A percentile compares a stretch with the other conserved stretches of the same genome.
phyloP scores from a whole-genome alignment of 2,888 invertebrate genomes.

The Drosophila phalerata region DNA sequence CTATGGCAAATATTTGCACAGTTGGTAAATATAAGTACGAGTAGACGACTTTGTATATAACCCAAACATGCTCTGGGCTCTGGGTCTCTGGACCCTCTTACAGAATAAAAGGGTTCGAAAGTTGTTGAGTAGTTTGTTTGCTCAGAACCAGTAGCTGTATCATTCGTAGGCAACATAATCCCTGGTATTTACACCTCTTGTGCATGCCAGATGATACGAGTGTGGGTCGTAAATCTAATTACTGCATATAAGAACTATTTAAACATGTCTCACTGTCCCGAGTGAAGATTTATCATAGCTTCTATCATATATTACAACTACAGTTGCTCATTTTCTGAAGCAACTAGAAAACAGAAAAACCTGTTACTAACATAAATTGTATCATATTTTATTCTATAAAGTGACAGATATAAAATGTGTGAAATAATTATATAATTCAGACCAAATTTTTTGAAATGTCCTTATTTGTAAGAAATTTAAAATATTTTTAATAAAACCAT shows the following conservation, averaged over 20 bases:
- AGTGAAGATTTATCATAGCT: neutral
- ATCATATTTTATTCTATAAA: neutral
- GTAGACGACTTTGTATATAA: slow-evolving; percentile 2
- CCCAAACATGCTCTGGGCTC: slow-evolving; percentile 1
- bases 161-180: slow-evolving; percentile 63
- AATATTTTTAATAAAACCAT: neutral
- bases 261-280: slow-evolving; percentile 9
- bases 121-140: slow-evolving; percentile 50
- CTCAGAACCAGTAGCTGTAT: slow-evolving; percentile 57
- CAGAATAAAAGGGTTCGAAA: slow-evolving; percentile 43
- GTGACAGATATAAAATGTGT: neutral
- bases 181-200: slow-evolving; percentile 69
- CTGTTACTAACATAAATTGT: neutral
- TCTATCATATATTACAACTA: slow-evolving; percentile 12
- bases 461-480: neutral
- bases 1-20: slow-evolving; percentile 65
- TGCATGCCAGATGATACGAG: slow-evolving; percentile 21
- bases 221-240: slow-evolving; percentile 36
- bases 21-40: slow-evolving; percentile 28
- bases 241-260: slow-evolving; percentile 18
- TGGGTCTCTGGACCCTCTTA: neutral
- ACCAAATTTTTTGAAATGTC: neutral
- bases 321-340: neutral
- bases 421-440: neutral
- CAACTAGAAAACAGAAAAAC: neutral